These are phyloP conservation scores for Eulemur mongoz DNA, from an alignment of 2,797 vertebrate genomes.

Conservation along the genomic window DNA sequence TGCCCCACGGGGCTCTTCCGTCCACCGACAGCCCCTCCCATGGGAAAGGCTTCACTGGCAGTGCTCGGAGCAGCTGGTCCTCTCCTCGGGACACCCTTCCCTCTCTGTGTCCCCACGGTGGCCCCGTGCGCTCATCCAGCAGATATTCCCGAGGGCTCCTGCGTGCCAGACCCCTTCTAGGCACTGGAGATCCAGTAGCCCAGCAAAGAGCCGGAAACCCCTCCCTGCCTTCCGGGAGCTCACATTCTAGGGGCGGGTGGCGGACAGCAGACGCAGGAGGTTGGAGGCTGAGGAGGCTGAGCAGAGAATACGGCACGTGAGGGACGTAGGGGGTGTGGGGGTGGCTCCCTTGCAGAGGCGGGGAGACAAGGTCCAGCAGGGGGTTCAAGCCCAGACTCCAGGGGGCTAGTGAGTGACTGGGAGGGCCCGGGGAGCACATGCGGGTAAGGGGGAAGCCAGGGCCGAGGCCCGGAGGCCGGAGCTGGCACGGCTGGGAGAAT, in stretches of 20 bases:
- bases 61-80: not conserved
- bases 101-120: not conserved
- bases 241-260: accelerated
- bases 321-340: not conserved
- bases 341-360: not conserved
- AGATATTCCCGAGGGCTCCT: not conserved
- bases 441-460: accelerated
- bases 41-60: not conserved
- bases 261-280: accelerated
- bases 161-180: not conserved
- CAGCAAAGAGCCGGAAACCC: not conserved
- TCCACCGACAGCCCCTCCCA: not conserved
- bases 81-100: not conserved
- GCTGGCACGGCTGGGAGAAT: too few species aligned
- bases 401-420: accelerated
- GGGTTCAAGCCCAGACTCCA: not conserved
- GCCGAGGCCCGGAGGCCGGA: not conserved
- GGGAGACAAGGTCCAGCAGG: not conserved
- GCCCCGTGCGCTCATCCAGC: too few species aligned
- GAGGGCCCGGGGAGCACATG: not conserved
- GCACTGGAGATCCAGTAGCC: not conserved
- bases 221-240: not conserved
- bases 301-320: not conserved
- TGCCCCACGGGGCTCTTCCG: too few species aligned
- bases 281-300: accelerated